phyloP scores from a whole-genome alignment of 2,113 vertebrate species.

The Crocuta crocuta region DNA sequence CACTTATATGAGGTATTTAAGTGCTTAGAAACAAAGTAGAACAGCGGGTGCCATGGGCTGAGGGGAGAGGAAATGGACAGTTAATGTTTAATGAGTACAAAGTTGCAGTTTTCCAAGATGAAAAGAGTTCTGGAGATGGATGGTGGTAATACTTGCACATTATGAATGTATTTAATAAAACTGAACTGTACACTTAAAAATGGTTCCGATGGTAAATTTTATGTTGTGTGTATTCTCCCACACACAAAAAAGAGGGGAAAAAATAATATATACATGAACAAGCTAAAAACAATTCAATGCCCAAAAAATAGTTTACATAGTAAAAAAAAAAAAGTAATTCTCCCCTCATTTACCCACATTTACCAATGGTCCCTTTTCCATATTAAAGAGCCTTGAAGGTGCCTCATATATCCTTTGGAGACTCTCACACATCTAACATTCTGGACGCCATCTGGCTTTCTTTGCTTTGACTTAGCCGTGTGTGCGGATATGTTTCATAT shows the following conservation, averaged over 20 bases:
- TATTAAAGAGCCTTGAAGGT: background rate
- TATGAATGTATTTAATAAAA: background rate
- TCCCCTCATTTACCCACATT: background rate
- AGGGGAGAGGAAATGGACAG: background rate
- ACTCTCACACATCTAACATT: background rate
- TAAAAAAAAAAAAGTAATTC: background rate
- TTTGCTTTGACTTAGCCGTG: background rate
- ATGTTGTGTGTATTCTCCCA: background rate
- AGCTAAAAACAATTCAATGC: background rate
- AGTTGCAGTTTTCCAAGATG: background rate
- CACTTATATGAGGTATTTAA: background rate
- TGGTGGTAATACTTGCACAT: background rate
- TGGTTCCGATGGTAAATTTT: background rate
- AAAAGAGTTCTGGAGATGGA: background rate
- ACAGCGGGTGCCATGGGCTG: background rate
- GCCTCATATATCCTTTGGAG: background rate
- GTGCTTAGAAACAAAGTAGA: background rate
- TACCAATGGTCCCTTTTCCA: background rate
- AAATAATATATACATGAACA: background rate
- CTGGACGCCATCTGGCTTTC: background rate
- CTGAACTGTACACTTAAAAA: background rate
- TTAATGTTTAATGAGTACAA: background rate
- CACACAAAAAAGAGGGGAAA: background rate
- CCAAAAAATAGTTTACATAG: background rate
- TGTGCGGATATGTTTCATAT: background rate